Evolutionary conservation across 2,797 vertebrate genomes (phyloP), one percentile per base, ranked within the genome.

Genomic region (Rallus crepitans): DNA sequence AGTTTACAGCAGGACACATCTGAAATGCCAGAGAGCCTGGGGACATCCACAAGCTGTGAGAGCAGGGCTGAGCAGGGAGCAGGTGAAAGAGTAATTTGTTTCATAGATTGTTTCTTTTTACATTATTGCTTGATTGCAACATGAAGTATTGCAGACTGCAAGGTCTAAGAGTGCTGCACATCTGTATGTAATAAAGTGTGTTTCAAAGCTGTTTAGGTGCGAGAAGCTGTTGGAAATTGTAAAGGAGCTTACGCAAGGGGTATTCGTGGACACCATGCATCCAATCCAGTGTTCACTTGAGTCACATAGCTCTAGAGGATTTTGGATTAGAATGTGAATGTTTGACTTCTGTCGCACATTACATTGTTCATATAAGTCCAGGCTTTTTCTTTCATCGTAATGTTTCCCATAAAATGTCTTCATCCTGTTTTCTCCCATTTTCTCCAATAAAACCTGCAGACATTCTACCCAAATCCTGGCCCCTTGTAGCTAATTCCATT

Each of bases 41-140:
- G 15, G 78, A 25, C 25, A 42, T 48, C 15, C 2, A 2, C 45
- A 68, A 53, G 12, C 25, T 47, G 33, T 28, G 48, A 82, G 39
- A 78, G 50, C 45, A 9, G 20, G 33, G 57, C 35, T 82, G 39
- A 91, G 50, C 15, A 42, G 35, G 39, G 47, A 90, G 28, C 80
- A 86, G 63, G 69, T 79, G 66, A 89, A 80, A 75, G 57, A 89
- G n/a, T 69, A 79, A 88, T 90, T 93, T 91, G 64, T 90, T 94
- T 88, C 42, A 59, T 30, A 64, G 72, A 48, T 88, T 69, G 61
- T 80, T 95, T 93, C 12, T 94, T 88, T 79, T 90, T 82, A 61
- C 7, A 7, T 6, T 86, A 53, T 27, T 64, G 33, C 69, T 90
- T 83, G 65, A 63, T 96, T 90, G 45, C 8, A 1, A 56, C 39